Percentiles rank a stretch among this genome's conserved stretches.
Conservation (phyloP, 2,888 invertebrate species). For the Oeneis ivallda region DNA sequence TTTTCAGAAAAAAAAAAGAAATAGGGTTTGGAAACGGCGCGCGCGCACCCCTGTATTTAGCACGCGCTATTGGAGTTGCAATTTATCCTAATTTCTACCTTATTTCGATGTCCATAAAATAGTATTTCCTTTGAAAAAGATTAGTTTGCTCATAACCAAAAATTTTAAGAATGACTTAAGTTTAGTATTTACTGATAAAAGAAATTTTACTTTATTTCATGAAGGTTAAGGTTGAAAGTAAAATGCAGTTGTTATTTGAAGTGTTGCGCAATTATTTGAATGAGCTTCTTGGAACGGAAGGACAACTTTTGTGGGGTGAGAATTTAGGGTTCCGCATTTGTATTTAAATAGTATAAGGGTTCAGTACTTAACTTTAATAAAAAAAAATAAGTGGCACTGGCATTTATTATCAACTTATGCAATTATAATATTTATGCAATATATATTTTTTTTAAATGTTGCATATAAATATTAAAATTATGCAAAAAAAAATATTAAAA, state of each 20-base stretch:
- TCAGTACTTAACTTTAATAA: background rate
- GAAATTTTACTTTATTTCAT: slow-evolving; percentile 29
- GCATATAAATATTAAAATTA: too few species aligned
- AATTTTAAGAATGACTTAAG: slow-evolving; percentile 5
- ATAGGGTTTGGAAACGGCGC: slow-evolving; percentile 67
- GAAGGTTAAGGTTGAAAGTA: slow-evolving; percentile 20
- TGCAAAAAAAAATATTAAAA: too few species aligned
- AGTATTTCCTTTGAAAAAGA: slow-evolving; percentile 17
- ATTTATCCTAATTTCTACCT: slow-evolving; percentile 39
- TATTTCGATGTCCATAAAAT: slow-evolving; percentile 15
- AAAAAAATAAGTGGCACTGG: too few species aligned
- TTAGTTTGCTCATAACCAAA: background rate
- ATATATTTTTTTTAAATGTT: too few species aligned
- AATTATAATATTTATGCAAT: too few species aligned
- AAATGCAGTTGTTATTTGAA: slow-evolving; percentile 23
- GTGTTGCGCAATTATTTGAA: slow-evolving; percentile 62
- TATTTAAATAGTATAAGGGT: background rate
- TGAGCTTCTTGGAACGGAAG: slow-evolving; percentile 47
- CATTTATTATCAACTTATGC: too few species aligned
- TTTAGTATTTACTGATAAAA: background rate
- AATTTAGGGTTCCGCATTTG: slow-evolving; percentile 41
- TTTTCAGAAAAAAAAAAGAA: slow-evolving; percentile 62
- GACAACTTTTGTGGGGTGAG: slow-evolving; percentile 36
- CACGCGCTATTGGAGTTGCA: slow-evolving; percentile 61
- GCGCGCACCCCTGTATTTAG: slow-evolving; percentile 70